phyloP scores from a whole-genome alignment of 1,140 invertebrate genomes.

The Calosoma granatense region DNA sequence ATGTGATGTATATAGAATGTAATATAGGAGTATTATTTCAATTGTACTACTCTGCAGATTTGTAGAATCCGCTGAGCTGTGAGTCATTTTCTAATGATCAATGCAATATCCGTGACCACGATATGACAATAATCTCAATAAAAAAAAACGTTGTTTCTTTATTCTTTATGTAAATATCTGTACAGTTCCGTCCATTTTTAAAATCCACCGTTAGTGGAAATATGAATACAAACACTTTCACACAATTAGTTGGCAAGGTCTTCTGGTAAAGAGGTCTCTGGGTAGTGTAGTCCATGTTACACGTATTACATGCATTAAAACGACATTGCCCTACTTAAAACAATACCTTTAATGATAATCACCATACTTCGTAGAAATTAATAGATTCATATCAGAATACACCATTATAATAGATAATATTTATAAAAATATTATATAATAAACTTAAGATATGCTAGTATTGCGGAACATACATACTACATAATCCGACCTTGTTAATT shows the following conservation, averaged over 20 bases:
- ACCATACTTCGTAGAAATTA: background rate
- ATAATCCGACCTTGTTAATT: background rate
- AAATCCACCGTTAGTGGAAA: no score
- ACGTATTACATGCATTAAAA: background rate
- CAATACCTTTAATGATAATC: background rate
- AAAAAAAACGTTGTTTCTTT: no score
- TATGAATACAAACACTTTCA: constrained; percentile 9
- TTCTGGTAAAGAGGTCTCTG: background rate
- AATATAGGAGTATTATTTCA: no score
- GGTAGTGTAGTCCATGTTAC: background rate
- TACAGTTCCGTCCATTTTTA: no score
- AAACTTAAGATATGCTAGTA: background rate
- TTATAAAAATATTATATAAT: background rate
- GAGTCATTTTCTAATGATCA: no score
- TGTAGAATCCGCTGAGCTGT: no score
- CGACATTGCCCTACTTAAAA: constrained; percentile 4
- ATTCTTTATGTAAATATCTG: no score
- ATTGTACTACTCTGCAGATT: no score
- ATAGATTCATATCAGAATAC: background rate
- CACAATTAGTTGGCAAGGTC: background rate
- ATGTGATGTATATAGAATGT: no score
- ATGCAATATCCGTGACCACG: no score
- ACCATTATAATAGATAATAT: background rate
- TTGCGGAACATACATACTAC: background rate
- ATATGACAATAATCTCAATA: no score